Evolutionary conservation across 2,797 vertebrate species (phyloP).

Genomic region (Clamator glandarius): DNA sequence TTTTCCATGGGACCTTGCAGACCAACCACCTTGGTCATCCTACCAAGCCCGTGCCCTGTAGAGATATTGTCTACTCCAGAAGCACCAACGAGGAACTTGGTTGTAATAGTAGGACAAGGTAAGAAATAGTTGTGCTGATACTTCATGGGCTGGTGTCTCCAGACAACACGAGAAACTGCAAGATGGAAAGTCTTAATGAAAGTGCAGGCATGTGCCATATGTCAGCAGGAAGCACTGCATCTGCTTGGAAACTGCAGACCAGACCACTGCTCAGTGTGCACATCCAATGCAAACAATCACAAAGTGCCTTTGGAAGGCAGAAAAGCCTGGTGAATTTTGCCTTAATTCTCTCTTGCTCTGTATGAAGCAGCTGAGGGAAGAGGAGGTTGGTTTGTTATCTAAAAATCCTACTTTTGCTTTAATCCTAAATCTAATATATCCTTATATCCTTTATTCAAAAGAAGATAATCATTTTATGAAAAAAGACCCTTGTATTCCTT

Average conservation of each 20-base stretch:
- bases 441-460: too few relatives aligned
- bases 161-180: not conserved
- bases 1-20: not conserved
- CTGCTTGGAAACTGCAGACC: not conserved
- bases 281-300: too few relatives aligned
- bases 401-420: too few relatives aligned
- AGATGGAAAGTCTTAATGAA: not conserved
- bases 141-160: not conserved
- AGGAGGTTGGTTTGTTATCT: not conserved
- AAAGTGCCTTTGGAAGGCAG: not conserved
- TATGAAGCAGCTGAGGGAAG: not conserved
- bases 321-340: not conserved
- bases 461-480: too few relatives aligned
- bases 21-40: not conserved
- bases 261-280: not conserved
- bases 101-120: not conserved
- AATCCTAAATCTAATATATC: too few relatives aligned
- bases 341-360: not conserved
- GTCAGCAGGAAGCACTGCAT: not conserved
- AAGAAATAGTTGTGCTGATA: not conserved
- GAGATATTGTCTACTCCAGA: not conserved
- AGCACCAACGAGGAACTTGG: not conserved
- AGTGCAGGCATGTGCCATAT: fast-evolving
- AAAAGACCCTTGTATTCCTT: too few relatives aligned
- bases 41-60: not conserved